Evolutionary conservation across 2,888 invertebrate genomes (phyloP).

Genomic region (Mycalesis mineus): DNA sequence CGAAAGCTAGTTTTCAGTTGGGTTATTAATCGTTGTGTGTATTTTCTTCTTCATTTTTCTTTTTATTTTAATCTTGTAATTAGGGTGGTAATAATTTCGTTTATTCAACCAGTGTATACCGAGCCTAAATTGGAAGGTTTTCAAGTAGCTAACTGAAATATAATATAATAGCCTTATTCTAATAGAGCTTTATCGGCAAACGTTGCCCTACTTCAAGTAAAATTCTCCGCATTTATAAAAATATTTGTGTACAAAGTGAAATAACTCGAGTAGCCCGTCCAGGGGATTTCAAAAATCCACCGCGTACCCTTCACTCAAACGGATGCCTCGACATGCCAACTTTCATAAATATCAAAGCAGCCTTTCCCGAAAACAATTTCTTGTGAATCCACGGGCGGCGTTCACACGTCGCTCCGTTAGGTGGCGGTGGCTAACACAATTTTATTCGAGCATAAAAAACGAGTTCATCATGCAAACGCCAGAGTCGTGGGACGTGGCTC

Average conservation of each 20-base stretch:
- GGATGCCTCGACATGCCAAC: constrained; percentile 57
- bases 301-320: constrained; percentile 62
- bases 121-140: too few relatives aligned
- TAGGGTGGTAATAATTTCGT: too few relatives aligned
- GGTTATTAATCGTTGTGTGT: too few relatives aligned
- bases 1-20: too few relatives aligned
- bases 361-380: constrained; percentile 67
- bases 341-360: constrained; percentile 76
- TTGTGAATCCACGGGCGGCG: constrained; percentile 53
- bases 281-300: constrained; percentile 48
- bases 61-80: too few relatives aligned
- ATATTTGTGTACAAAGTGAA: constrained; percentile 22
- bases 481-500: constrained; percentile 69
- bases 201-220: neutral
- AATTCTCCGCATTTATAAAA: constrained; percentile 18
- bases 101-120: too few relatives aligned
- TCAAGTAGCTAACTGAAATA: too few relatives aligned
- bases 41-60: too few relatives aligned
- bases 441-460: constrained; percentile 77
- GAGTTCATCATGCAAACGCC: constrained; percentile 78
- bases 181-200: neutral
- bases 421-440: constrained; percentile 71
- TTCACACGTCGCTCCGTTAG: constrained; percentile 62
- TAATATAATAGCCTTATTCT: neutral
- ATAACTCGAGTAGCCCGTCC: constrained; percentile 39